These are phyloP conservation scores for Macropodus opercularis DNA, from an alignment of 2,797 vertebrate species.

Conservation along the genomic window DNA sequence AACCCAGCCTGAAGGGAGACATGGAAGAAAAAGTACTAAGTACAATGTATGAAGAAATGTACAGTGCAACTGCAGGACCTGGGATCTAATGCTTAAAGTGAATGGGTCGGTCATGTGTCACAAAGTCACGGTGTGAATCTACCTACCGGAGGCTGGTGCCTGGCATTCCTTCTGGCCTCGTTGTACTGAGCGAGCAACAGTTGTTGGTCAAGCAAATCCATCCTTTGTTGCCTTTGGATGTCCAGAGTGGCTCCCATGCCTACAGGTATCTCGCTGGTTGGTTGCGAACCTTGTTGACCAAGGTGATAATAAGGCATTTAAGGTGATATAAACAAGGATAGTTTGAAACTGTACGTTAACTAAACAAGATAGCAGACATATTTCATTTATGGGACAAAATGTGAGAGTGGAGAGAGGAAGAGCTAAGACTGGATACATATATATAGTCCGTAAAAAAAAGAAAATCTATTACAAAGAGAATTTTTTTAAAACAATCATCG, in stretches of 20 bases:
- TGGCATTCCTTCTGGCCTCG: constrained; percentile 84
- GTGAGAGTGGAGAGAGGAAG: constrained; percentile 10
- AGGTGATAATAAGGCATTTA: background rate
- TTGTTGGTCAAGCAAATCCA: constrained; percentile 93
- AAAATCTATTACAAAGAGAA: no score
- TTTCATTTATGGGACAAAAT: constrained; percentile 6
- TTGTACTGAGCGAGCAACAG: constrained; percentile 91
- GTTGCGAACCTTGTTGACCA: constrained; percentile 80
- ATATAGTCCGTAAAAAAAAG: no score
- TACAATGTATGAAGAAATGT: background rate
- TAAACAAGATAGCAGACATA: background rate
- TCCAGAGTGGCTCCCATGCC: constrained; percentile 98
- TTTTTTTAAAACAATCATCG: no score
- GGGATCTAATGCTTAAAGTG: background rate
- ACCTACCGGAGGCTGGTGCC: constrained; percentile 80
- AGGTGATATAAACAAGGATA: background rate
- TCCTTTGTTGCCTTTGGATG: constrained; percentile 95
- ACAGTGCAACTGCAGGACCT: background rate
- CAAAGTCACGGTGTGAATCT: background rate
- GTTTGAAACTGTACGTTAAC: background rate
- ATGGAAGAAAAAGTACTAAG: background rate
- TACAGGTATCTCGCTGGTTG: constrained; percentile 84
- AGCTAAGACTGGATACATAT: constrained; percentile 12
- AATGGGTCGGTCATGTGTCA: background rate
- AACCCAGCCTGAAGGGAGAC: constrained; percentile 82